A percentile compares a stretch with the other conserved stretches of the same genome.
Conservation (phyloP, 2,797 vertebrate genomes). For the Hipposideros larvatus region DNA sequence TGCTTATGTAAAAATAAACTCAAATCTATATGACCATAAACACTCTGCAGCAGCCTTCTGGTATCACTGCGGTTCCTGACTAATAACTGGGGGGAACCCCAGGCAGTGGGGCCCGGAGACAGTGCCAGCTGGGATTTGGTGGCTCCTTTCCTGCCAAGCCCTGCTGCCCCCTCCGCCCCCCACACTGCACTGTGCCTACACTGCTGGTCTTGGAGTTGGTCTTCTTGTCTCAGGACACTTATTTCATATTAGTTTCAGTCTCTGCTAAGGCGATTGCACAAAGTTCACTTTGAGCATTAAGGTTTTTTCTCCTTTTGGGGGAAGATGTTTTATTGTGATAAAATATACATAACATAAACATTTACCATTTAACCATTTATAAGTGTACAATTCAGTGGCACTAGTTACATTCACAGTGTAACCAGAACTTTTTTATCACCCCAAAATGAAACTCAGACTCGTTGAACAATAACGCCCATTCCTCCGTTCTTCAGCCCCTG, state of each 20-base stretch:
- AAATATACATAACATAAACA: neutral
- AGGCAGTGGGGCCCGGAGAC: neutral
- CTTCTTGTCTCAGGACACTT: neutral
- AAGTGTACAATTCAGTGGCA: neutral
- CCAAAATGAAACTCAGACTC: neutral
- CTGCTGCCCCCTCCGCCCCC: neutral
- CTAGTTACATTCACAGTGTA: neutral
- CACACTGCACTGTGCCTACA: neutral
- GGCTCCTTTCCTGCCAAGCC: neutral
- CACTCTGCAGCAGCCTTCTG: neutral
- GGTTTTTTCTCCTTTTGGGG: neutral
- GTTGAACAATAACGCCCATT: neutral
- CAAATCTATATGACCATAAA: neutral
- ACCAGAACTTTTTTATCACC: neutral
- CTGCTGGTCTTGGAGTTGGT: neutral
- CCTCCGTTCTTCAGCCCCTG: neutral
- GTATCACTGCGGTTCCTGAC: neutral
- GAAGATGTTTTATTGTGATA: neutral
- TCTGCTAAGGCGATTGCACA: neutral
- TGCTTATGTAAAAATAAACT: neutral
- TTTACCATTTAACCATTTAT: neutral
- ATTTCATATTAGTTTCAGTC: neutral
- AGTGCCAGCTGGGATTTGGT: fast-evolving
- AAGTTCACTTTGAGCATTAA: neutral
- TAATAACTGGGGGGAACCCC: neutral